phyloP scores from a whole-genome alignment of 1,140 invertebrate species.

The Spodoptera frugiperda region DNA sequence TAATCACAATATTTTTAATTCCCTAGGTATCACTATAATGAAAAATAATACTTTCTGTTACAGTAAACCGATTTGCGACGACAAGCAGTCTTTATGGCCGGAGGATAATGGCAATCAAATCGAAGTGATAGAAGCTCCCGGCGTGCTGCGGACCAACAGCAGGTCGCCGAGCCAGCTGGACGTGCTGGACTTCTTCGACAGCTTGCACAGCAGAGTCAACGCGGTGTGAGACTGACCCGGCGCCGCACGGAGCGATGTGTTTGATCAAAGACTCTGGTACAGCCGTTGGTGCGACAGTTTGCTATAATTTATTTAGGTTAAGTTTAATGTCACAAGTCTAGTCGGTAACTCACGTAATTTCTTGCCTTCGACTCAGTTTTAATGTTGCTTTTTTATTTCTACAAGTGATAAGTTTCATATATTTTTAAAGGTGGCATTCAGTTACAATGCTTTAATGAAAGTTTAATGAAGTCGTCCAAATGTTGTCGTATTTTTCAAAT shows the following conservation, averaged over 20 bases:
- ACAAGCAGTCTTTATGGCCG: not conserved
- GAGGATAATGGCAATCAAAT: not conserved
- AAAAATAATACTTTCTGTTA: not conserved
- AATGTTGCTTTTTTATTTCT: not conserved
- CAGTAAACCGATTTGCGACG: slow-evolving; percentile 31
- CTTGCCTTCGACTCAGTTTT: not conserved
- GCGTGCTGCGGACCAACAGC: not conserved
- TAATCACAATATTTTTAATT: not conserved
- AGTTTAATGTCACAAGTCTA: slow-evolving; percentile 17
- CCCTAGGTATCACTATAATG: not conserved
- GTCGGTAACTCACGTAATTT: slow-evolving; percentile 21
- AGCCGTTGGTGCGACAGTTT: not conserved
- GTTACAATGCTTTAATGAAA: no score
- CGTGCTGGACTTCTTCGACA: slow-evolving; percentile 4
- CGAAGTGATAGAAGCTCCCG: slow-evolving; percentile 1
- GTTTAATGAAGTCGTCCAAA: no score
- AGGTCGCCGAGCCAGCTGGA: slow-evolving; percentile 1
- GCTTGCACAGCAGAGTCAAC: not conserved
- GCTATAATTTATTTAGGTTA: slow-evolving; percentile 12
- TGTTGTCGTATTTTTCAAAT: no score
- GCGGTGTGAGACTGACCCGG: not conserved
- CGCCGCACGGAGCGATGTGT: no score
- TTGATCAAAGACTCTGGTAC: not conserved
- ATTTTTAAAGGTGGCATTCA: not conserved
- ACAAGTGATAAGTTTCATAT: not conserved